Evolutionary conservation across 2,888 invertebrate species (phyloP).

Genomic region (Disparrhopalites patrizii): DNA sequence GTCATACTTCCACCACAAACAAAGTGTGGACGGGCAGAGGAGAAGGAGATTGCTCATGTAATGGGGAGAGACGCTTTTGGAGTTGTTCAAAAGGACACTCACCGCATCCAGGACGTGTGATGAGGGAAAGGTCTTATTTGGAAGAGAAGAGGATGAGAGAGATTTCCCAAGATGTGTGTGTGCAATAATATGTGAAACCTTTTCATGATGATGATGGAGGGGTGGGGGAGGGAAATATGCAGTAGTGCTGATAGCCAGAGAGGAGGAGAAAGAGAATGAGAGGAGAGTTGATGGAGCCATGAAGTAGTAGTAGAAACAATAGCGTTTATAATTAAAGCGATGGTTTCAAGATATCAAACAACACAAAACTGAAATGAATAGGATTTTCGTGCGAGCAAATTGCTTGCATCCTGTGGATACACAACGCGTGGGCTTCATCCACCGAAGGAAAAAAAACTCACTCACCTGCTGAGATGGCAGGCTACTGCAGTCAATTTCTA

Average conservation of each 20-base stretch:
- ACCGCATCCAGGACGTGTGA: too few relatives aligned
- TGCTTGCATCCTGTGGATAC: conserved; percentile 27
- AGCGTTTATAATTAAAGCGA: conserved; percentile 24
- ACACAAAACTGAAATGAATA: conserved; percentile 22
- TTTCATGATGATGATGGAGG: conserved; percentile 22
- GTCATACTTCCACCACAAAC: too few relatives aligned
- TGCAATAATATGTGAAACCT: conserved; percentile 18
- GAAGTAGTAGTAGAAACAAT: conserved; percentile 11
- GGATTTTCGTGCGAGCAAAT: conserved; percentile 24
- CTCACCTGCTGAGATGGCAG: conserved; percentile 25
- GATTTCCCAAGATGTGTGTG: not conserved
- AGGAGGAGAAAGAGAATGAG: not conserved
- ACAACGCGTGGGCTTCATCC: conserved; percentile 25
- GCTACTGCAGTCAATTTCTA: conserved; percentile 23
- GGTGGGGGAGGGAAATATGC: too few relatives aligned
- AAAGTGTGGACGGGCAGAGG: too few relatives aligned
- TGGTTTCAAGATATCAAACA: conserved; percentile 21
- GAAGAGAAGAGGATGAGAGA: not conserved
- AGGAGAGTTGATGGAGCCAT: conserved; percentile 2
- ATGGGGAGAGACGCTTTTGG: too few relatives aligned
- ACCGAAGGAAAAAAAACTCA: conserved; percentile 19
- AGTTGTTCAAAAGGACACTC: too few relatives aligned
- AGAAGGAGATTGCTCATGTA: too few relatives aligned
- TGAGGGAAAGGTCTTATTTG: not conserved
- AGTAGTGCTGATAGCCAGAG: too few relatives aligned